These are phyloP conservation scores for Lutjanus argentimaculatus DNA, from an alignment of 2,797 vertebrate genomes.

Conservation along the genomic window DNA sequence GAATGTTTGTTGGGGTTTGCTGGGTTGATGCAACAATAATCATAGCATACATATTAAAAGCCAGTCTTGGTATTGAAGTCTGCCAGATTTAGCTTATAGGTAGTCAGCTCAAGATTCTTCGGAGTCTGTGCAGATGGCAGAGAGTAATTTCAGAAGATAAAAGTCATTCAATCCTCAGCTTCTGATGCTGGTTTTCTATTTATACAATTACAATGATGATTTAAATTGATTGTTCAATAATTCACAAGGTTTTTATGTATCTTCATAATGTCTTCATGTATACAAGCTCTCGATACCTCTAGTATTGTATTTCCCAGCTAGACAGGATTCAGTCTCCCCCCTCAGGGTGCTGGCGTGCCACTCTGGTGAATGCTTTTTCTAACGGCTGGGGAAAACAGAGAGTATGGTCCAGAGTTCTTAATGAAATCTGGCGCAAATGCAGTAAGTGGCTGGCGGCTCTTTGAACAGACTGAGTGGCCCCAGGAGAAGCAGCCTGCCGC, in stretches of 20 bases:
- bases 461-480: constrained; percentile 62
- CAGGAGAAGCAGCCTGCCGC: constrained; percentile 55
- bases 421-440: constrained; percentile 75
- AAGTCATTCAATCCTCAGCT: constrained; percentile 15
- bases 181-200: constrained; percentile 43
- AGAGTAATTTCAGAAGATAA: constrained; percentile 48
- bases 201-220: constrained; percentile 51
- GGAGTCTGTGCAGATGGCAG: constrained; percentile 28
- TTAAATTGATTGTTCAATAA: constrained; percentile 65
- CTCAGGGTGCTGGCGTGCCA: constrained; percentile 44
- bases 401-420: constrained; percentile 71
- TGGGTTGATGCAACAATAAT: constrained; percentile 44
- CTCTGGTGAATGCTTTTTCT: constrained; percentile 58
- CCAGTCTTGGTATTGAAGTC: constrained; percentile 30
- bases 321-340: constrained; percentile 46
- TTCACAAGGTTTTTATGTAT: constrained; percentile 43
- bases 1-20: background rate
- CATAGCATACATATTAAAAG: constrained; percentile 24
- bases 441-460: constrained; percentile 67
- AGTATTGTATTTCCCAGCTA: constrained; percentile 33
- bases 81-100: constrained; percentile 27
- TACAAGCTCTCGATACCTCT: constrained; percentile 22
- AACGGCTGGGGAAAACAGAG: constrained; percentile 57
- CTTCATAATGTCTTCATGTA: constrained; percentile 27
- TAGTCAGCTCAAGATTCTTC: constrained; percentile 17